Percentiles rank a stretch among this genome's conserved stretches.
phyloP scores from a whole-genome alignment of 1,140 invertebrate species.

The Drosophila virilis region DNA sequence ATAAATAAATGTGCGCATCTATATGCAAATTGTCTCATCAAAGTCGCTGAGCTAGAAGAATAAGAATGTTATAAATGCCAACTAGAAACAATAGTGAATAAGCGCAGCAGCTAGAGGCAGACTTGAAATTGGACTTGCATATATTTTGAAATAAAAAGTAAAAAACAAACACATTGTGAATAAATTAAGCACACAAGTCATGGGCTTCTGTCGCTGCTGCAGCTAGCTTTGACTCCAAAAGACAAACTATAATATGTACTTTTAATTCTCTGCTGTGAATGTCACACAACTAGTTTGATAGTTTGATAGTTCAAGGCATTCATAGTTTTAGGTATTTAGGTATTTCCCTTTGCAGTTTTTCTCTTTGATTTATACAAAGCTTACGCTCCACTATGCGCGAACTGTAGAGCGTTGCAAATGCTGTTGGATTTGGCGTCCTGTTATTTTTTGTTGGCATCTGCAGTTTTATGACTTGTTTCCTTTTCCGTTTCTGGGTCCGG shows the following conservation, averaged over 20 bases:
- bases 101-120: neutral
- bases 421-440: neutral
- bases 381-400: neutral
- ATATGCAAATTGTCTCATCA: constrained; percentile 2
- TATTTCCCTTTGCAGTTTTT: neutral
- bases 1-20: constrained; percentile 1
- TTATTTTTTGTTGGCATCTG: constrained; percentile 16
- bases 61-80: constrained; percentile 8
- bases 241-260: too few relatives aligned
- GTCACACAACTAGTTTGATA: neutral
- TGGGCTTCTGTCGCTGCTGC: neutral
- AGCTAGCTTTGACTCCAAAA: too few relatives aligned
- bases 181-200: neutral
- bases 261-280: too few relatives aligned
- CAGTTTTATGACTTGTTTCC: constrained; percentile 66
- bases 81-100: constrained; percentile 22
- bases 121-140: neutral
- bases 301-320: neutral
- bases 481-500: constrained; percentile 61
- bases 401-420: neutral
- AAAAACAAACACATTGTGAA: neutral
- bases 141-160: neutral
- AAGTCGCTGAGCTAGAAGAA: constrained; percentile 9
- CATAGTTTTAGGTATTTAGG: neutral
- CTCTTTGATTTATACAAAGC: too few relatives aligned